A percentile compares a stretch with the other conserved stretches of the same genome.
Evolutionary conservation across 2,113 vertebrate species (phyloP).

Genomic region (Paraplagusia blochii): DNA sequence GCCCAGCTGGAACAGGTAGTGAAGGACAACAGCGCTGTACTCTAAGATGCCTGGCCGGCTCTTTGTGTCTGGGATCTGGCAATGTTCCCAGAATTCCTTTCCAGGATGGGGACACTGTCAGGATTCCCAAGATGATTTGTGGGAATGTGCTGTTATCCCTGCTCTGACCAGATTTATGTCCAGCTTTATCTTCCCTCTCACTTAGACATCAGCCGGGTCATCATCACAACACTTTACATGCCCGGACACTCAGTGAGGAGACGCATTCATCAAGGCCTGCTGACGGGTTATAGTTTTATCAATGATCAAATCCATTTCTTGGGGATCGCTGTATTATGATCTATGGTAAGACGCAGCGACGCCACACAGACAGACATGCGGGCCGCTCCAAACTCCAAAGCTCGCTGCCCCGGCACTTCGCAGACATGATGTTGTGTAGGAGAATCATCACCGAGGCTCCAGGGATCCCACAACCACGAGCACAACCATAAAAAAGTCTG

Average conservation of each 20-base stretch:
- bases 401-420: background rate
- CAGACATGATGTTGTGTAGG: slow-evolving; percentile 10
- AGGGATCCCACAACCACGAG: slow-evolving; percentile 4
- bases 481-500: slow-evolving; percentile 2
- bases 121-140: slow-evolving; percentile 63
- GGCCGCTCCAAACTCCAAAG: slow-evolving; percentile 4
- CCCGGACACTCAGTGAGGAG: slow-evolving; percentile 51
- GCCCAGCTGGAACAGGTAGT: slow-evolving; percentile 13
- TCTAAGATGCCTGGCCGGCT: slow-evolving; percentile 22
- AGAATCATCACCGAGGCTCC: slow-evolving; percentile 5
- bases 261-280: slow-evolving; percentile 58
- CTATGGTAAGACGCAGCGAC: slow-evolving; percentile 27
- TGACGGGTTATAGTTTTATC: slow-evolving; percentile 61
- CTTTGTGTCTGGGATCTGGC: slow-evolving; percentile 40
- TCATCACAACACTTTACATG: slow-evolving; percentile 66
- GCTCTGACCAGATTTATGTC: slow-evolving; percentile 64
- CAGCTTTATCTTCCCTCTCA: slow-evolving; percentile 61
- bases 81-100: slow-evolving; percentile 60
- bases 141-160: slow-evolving; percentile 50
- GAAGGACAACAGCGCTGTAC: slow-evolving; percentile 2
- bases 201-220: slow-evolving; percentile 66
- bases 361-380: slow-evolving; percentile 34
- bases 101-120: slow-evolving; percentile 44
- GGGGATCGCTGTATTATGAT: slow-evolving; percentile 41
- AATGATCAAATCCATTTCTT: slow-evolving; percentile 68